phyloP scores from a whole-genome alignment of 2,888 invertebrate genomes.

The Atethmia centrago region DNA sequence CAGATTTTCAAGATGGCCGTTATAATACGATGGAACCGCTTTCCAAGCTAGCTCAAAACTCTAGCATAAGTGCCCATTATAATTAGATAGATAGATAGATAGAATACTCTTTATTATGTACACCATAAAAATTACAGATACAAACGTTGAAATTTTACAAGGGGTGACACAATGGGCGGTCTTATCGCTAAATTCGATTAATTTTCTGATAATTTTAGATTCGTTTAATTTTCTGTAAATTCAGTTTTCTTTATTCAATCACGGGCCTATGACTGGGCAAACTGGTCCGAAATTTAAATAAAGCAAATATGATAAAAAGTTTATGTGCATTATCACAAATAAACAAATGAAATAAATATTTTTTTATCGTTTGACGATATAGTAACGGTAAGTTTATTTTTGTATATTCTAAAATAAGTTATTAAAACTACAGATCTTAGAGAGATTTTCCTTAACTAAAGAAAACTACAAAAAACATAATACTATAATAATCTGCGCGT shows the following conservation, averaged over 20 bases:
- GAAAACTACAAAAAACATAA: neutral
- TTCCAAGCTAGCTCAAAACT: neutral
- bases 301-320: neutral
- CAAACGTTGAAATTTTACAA: too few relatives aligned
- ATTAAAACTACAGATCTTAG: constrained; percentile 40
- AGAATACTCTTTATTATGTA: too few relatives aligned
- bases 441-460: constrained; percentile 34
- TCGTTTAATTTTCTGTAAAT: too few relatives aligned
- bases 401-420: constrained; percentile 41
- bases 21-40: neutral
- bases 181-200: too few relatives aligned
- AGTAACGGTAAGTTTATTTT: neutral
- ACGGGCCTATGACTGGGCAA: neutral
- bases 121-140: too few relatives aligned
- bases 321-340: neutral
- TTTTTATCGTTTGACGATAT: constrained; percentile 44
- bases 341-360: neutral
- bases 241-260: neutral
- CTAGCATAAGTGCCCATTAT: too few relatives aligned
- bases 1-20: neutral
- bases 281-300: neutral
- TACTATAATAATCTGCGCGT: constrained; percentile 6
- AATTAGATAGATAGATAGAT: too few relatives aligned
- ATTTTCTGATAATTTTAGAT: too few relatives aligned
- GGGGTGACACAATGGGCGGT: too few relatives aligned